Evolutionary conservation across 2,797 vertebrate species (phyloP).

Genomic region (Molossus alvarezi): DNA sequence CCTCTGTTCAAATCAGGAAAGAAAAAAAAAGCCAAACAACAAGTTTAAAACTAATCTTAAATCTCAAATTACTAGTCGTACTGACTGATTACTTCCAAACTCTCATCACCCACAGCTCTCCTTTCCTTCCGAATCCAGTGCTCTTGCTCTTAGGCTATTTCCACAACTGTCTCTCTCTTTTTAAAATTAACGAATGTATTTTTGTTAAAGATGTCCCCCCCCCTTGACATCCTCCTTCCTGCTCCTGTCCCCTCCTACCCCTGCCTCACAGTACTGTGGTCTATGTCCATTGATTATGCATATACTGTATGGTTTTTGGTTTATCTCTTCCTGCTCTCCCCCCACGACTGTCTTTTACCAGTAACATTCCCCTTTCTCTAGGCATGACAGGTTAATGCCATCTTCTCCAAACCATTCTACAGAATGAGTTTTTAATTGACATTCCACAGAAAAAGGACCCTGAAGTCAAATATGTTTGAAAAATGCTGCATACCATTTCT

Average conservation of each 20-base stretch:
- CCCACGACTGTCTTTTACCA: too few relatives aligned
- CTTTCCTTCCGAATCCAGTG: not conserved
- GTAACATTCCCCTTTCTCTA: not conserved
- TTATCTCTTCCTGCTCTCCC: too few relatives aligned
- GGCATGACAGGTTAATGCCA: too few relatives aligned
- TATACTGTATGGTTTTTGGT: too few relatives aligned
- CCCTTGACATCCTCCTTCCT: too few relatives aligned
- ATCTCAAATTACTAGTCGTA: not conserved
- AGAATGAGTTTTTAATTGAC: not conserved
- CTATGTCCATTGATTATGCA: too few relatives aligned
- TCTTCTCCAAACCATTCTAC: not conserved
- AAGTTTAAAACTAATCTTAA: not conserved
- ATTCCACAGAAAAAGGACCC: not conserved
- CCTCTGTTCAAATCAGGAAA: constrained; percentile 91
- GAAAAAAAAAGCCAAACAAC: not conserved
- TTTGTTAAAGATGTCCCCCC: too few relatives aligned
- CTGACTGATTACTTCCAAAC: too few relatives aligned
- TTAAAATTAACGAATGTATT: too few relatives aligned
- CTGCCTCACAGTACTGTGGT: too few relatives aligned
- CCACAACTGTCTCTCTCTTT: not conserved
- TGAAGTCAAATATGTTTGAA: rapidly evolving
- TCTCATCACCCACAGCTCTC: not conserved
- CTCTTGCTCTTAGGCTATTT: rapidly evolving
- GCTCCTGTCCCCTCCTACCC: too few relatives aligned
- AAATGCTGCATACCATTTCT: not conserved